Base-by-base conservation (phyloP, 2,888 invertebrate species). In the Uloborus plumipes region DNA sequence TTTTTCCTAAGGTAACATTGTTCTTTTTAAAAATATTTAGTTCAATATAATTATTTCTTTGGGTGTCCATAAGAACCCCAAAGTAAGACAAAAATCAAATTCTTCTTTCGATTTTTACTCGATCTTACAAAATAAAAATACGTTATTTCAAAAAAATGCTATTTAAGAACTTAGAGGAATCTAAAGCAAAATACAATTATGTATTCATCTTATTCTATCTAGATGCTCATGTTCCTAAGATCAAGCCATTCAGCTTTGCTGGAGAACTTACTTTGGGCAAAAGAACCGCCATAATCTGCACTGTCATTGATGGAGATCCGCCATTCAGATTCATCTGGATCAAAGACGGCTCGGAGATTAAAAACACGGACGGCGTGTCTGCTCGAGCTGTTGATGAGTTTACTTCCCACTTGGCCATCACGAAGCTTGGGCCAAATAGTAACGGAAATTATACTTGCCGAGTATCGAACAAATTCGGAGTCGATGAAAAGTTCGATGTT, bases 401-500 rank as follows among this genome's bases (percentile, higher is more conserved):
- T 14, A 50, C 50, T 20, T 61, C 61, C 2, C 13, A 20, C 11
- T 13, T 79, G 31, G 67, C 59, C 26, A 79, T 79, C 47, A n/a
- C n/a, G 11, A 65, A 70, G 15, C 59, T 85, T 7, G 70, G 76
- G 4, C 50, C 71, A 1, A 53, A 84, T 16, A 75, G 74, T 65
- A 82, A 79, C 50, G 82, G 84, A 3, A 73, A 71, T 16, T 85
- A 84, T 47, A 53, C 78, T 6, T 85, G 85, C 58, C 22, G 22
- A 59, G 84, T 76, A 3, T 62, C 69, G 18, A 84, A 85, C 51
- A 69, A 71, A 9, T 62, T 50, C 14, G 84, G 84, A 9, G 31
- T 20, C 6, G 78, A 80, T 58, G 58, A 72, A n/a, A 51, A 74
- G 7, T 69, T 67, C 4, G 77, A 55, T n/a, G 3, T 59, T 13